Evolutionary conservation across 2,888 invertebrate species (phyloP).

Genomic region (Lithosia quadra): DNA sequence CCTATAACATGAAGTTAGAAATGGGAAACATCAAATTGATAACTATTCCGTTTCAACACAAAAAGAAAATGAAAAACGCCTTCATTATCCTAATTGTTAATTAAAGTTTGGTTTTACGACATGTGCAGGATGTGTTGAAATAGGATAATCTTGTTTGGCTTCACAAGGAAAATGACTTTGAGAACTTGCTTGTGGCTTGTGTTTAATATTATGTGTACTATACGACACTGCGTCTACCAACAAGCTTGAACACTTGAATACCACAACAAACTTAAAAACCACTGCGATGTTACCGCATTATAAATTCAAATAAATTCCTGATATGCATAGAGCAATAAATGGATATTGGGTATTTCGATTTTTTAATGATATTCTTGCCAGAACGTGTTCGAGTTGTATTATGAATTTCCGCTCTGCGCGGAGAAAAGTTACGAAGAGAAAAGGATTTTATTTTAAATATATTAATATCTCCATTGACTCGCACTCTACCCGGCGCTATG

Average conservation of each 20-base stretch:
- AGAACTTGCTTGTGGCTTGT: constrained; percentile 4
- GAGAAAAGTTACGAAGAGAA: too few species aligned
- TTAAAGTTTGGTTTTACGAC: constrained; percentile 14
- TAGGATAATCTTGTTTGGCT: constrained; percentile 16
- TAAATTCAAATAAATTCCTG: too few species aligned
- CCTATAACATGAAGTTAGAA: background rate
- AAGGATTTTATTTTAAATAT: too few species aligned
- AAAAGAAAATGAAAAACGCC: constrained; percentile 6
- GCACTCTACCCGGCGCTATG: too few species aligned
- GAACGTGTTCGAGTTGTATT: too few species aligned
- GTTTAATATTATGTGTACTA: background rate
- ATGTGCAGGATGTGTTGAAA: constrained; percentile 13
- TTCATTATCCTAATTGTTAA: constrained; percentile 14
- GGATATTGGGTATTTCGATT: too few species aligned
- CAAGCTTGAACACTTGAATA: background rate
- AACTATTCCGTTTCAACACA: background rate
- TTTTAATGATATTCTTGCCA: too few species aligned
- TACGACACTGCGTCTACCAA: background rate
- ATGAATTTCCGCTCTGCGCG: too few species aligned
- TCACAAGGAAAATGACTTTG: constrained; percentile 9
- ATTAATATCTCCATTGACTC: too few species aligned
- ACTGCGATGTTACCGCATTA: background rate
- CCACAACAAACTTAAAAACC: background rate
- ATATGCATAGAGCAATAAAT: too few species aligned
- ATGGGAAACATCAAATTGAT: background rate